phyloP scores from a whole-genome alignment of 92 coral and sea anemone species.

The Blastomussa wellsi region DNA sequence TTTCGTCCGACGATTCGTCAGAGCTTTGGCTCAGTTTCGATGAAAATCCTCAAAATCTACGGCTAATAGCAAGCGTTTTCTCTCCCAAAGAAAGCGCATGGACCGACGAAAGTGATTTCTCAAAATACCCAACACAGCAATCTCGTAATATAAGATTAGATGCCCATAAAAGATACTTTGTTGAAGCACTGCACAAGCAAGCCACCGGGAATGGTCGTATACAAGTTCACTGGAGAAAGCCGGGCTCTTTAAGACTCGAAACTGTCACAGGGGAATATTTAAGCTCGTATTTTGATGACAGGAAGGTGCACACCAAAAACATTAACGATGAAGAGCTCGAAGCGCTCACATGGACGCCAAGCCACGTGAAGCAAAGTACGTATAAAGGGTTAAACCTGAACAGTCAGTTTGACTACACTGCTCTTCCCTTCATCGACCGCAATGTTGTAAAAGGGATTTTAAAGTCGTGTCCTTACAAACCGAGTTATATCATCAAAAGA shows the following conservation, averaged over 20 bases:
- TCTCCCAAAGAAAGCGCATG: constrained; percentile 12
- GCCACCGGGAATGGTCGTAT: constrained; percentile 9
- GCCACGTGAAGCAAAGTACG: constrained; percentile 23
- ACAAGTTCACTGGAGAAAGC: constrained; percentile 29
- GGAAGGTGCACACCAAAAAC: background rate
- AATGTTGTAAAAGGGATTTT: constrained; percentile 12
- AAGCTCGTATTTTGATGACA: constrained; percentile 8
- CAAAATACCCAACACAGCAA: constrained; percentile 28
- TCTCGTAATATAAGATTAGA: constrained; percentile 31
- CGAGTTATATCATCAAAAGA: constrained; percentile 37
- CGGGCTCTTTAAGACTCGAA: constrained; percentile 41
- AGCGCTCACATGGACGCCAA: constrained; percentile 2
- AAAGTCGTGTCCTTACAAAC: constrained; percentile 28
- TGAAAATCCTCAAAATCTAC: constrained; percentile 31
- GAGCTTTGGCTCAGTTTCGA: constrained; percentile 56
- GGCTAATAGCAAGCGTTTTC: constrained; percentile 43
- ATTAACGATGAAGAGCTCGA: background rate
- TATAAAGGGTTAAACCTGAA: constrained; percentile 8
- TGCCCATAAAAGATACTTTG: constrained; percentile 16
- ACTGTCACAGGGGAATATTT: constrained; percentile 16
- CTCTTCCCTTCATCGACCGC: constrained; percentile 9
- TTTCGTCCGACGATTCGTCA: constrained; percentile 44
- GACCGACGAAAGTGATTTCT: constrained; percentile 21
- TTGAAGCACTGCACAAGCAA: constrained; percentile 45
- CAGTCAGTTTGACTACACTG: constrained; percentile 20